Base-by-base conservation (phyloP, 2,113 vertebrate genomes). In the Haliaeetus leucogaster region DNA sequence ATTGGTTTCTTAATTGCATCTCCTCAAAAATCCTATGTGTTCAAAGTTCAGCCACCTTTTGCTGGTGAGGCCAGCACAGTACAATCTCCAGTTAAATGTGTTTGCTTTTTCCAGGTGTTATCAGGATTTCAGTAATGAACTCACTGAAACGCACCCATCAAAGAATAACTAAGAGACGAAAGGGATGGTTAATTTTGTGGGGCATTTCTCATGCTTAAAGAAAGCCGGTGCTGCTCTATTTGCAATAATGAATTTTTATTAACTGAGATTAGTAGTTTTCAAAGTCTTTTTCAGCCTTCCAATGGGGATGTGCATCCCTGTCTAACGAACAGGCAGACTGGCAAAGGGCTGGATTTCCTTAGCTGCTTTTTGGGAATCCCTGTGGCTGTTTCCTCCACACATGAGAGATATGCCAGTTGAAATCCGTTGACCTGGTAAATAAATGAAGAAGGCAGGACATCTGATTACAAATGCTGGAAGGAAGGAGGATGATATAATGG, bases 1-100 rank as follows among this genome's bases (percentile, higher is more conserved):
- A 97, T 96, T 96, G 76, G 76, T 92, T 96, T 96, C 96, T 97
- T 96, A 97, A 96, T 84, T 95, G 73, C 40, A 65, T 95, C 79
- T 95, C 74, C 74, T 94, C 66, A 95, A 97, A 87, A 93, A 87
- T 67, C 27, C 27, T 25, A 56, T 94, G 78, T 93, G 52, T 62
- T 88, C 62, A 70, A 93, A 93, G 74, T 84, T 95, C 79, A 94
- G 61, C 16, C 55, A 42, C 30, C 70, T 96, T 38, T 82, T 89
- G 52, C 74, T 86, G 72, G 22, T 73, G 36, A 89, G 65, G 66
- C 29, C 40, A 87, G 48, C 42, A 61, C 26, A 71, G 45, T 82
- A 92, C 74, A 74, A 68, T 94, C 61, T 95, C 45, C 61, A 81
- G 63, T 56, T 94, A 88, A 95, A 95, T 72, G 30, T 77, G 38